Evolutionary conservation across 2,113 vertebrate genomes (phyloP), one percentile per base, ranked within the genome.

Genomic region (Thomomys bottae): DNA sequence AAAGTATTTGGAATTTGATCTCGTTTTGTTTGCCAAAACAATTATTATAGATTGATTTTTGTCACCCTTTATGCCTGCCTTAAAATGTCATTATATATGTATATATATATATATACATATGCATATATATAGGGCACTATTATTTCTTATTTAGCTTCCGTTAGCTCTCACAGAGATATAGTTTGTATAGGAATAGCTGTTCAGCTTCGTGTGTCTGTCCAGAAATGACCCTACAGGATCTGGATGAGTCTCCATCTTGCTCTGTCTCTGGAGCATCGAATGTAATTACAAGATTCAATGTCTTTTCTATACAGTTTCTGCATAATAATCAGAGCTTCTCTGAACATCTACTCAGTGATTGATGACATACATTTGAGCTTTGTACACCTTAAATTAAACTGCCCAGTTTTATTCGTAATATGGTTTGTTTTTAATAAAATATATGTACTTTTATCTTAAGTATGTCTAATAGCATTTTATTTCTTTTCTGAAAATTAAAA

Each of bases 391-490:
- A 63, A 84, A 54, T 68, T 64, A 94, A 54, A 84, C 20, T 12
- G 81, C 34, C 17, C 21, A 54, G 73, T 68, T 40, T 71, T 87
- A n/a, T 77, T 91, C 15, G 66, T 54, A 54, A n/a, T 85, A 84
- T 40, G 24, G 40, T 88, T 70, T 70, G 73, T 40, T 88, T 95
- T 75, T 80, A 88, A 81, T 59, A 71, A 3, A 1, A 81, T 82
- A 77, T 72, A 76, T 73, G 34, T 36, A 45, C 84, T 84, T 85
- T 93, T 18, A 85, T 64, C 30, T 75, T 68, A 78, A 89, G 42
- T 23, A 67, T 45, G 24, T 24, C 36, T 82, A 79, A 45, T 42
- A 24, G 88, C 45, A 76, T 91, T 84, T 93, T 59, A 73, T 63
- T 71, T 76, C 12, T 71, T 26, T 88, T 57, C 17, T 23, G 84